These are phyloP conservation scores for Micoletzkya japonica DNA, from an alignment of 2,888 invertebrate genomes.

Conservation along the genomic window DNA sequence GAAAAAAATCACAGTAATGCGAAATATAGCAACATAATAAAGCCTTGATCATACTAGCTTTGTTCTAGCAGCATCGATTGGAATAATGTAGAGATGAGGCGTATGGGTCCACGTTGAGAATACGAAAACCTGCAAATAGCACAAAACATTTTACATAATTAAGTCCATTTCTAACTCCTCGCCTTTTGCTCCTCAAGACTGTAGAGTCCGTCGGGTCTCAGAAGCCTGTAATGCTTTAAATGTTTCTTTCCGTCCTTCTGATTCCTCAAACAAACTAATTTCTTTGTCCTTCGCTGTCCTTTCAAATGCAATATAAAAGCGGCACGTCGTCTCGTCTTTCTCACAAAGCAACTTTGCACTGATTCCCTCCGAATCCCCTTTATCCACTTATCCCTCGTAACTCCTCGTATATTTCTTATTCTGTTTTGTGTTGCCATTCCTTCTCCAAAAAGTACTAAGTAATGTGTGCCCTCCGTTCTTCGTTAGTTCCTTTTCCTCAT, in stretches of 20 bases:
- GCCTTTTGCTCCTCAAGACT: slow-evolving; percentile 6
- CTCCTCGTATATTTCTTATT: background rate
- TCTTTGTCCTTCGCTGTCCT: background rate
- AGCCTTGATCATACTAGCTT: no score
- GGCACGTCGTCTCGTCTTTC: no score
- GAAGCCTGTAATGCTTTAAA: slow-evolving; percentile 9
- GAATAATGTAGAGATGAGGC: slow-evolving; percentile 15
- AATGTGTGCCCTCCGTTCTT: background rate
- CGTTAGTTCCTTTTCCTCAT: background rate
- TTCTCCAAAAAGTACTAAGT: background rate
- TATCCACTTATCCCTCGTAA: background rate
- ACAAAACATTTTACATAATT: background rate
- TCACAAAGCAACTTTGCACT: no score
- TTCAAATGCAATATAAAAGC: background rate
- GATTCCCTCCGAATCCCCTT: no score
- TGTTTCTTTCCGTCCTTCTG: background rate
- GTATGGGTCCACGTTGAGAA: slow-evolving; percentile 10
- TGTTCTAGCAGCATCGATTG: no score
- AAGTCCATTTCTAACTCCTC: background rate
- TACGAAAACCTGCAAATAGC: slow-evolving; percentile 1
- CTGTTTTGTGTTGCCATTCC: background rate
- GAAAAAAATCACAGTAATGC: no score
- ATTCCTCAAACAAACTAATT: background rate
- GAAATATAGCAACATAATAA: no score
- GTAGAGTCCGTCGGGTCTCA: slow-evolving; percentile 21